Base-by-base conservation (phyloP, 2,113 vertebrate species). In the Fregetta grallaria region DNA sequence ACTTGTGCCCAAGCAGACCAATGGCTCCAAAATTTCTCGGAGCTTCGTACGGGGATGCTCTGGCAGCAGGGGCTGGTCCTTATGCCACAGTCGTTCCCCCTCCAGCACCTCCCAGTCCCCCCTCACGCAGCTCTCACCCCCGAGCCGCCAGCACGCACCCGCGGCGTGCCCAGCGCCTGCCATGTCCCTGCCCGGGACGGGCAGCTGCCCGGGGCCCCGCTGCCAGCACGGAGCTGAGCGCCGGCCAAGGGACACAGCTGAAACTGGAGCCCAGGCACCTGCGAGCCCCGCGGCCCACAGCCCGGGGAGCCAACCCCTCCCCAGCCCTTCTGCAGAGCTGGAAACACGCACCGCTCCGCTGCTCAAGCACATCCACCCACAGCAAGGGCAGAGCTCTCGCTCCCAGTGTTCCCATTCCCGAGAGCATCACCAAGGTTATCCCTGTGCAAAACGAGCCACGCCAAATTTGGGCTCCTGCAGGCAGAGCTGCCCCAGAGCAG, bases 401-500 rank as follows among this genome's bases (percentile, higher is more conserved):
- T 67, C 36, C 45, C 3, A 0, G 15, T 5, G 44, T 56, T n/a
- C 34, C 17, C 17, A 0, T 14, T 36, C 18, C 61, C 9, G 0
- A 1, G 22, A 52, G 66, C 61, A 29, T 26, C 56, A 5, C 80
- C 70, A 4, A 27, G 71, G 49, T 50, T 6, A 32, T 8, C 14
- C 38, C n/a, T 0, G 3, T 1, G 68, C 53, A 12, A 7, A 9
- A 15, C 0, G 3, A 17, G 15, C 68, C 32, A 1, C 0, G 5
- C 52, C 90, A n/a, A 5, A 8, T 10, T 1, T 1, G 36, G 74
- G 63, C 12, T 44, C 30, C 56, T 1, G 49, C 1, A 1, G 58
- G 83, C 65, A 58, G 11, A 56, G 75, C 27, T 47, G 21, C n/a
- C 40, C 27, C 5, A 2, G 2, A 12, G 74, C 44, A 40, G 81